Base-by-base conservation (phyloP, 2,113 vertebrate species). In the Apistogramma diplotaenia region DNA sequence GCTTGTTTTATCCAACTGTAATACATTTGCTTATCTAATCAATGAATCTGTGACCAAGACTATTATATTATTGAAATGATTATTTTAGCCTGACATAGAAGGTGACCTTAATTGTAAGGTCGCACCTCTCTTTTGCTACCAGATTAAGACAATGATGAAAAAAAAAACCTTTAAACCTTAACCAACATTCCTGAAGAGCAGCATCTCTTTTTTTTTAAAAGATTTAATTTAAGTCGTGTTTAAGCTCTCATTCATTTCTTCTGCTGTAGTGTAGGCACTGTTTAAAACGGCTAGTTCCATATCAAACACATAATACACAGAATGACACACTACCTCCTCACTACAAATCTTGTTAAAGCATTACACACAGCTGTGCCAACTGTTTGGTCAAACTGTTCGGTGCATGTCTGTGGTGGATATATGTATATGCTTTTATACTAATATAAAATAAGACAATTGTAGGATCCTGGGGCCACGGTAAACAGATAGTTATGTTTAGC, bases 291-390 rank as follows among this genome's bases (percentile, higher is more conserved):
- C 67, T 49, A 29, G 62, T 70, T 89, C 81, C 75, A 87, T 78
- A 75, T 77, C 31, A 29, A 16, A 16, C 79, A 37, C 72, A 78
- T 86, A 87, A 88, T 84, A 40, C 65, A 74, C 76, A 59, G 60
- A 83, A 58, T 29, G 58, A 81, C 75, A 85, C 71, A 72, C 78
- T 78, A 73, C 85, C 82, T 65, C 91, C 81, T 81, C 79, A 80
- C 60, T 55, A 81, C 86, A 86, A 89, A 91, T 87, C 89, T 71
- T 76, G 87, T 91, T 87, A 85, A 88, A 77, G 85, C 80, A 76
- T 77, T 40, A 79, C 84, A 83, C 21, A 74, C 81, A 19, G 23
- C 27, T 57, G 37, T 83, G 79, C 83, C 82, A 56, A 67, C 73
- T 71, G 85, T 67, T 55, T 29, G 62, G 13, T 74, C 37, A 70